Percentiles rank a stretch among this genome's conserved stretches.
These are phyloP conservation scores for Mamestra configurata DNA, from an alignment of 1,140 invertebrate genomes.

Conservation along the genomic window DNA sequence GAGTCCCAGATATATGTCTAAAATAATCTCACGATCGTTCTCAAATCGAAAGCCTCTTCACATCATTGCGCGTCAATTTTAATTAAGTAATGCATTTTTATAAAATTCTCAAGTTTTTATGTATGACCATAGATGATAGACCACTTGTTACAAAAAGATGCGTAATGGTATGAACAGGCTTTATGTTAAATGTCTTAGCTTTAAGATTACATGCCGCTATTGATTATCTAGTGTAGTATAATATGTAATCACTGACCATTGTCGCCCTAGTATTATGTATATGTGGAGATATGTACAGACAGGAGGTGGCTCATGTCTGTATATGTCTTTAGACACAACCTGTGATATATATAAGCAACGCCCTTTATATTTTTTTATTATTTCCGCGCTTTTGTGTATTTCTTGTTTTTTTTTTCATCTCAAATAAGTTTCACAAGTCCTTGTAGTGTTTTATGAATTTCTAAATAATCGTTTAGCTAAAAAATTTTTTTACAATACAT, in stretches of 20 bases:
- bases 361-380: slow-evolving; percentile 40
- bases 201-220: slow-evolving; percentile 57
- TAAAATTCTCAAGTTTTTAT: neutral
- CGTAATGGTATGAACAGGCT: neutral
- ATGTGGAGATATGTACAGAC: slow-evolving; percentile 58
- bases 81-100: neutral
- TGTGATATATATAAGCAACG: slow-evolving; percentile 77
- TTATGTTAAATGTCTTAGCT: slow-evolving; percentile 4
- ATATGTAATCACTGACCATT: slow-evolving; percentile 60
- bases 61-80: neutral
- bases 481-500: slow-evolving; percentile 5
- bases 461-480: neutral
- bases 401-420: neutral
- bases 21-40: slow-evolving; percentile 36
- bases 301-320: slow-evolving; percentile 55
- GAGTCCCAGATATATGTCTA: slow-evolving; percentile 27
- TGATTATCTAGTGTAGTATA: slow-evolving; percentile 54
- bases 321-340: slow-evolving; percentile 71
- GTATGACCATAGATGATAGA: neutral
- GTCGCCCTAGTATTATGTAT: slow-evolving; percentile 60
- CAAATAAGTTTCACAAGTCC: neutral
- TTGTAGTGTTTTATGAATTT: neutral
- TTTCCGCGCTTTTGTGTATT: neutral
- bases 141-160: neutral
- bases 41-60: neutral